Percentiles rank a stretch among this genome's conserved stretches.
These are phyloP conservation scores for Carlito syrichta DNA, from an alignment of 2,113 vertebrate species.

Conservation along the genomic window DNA sequence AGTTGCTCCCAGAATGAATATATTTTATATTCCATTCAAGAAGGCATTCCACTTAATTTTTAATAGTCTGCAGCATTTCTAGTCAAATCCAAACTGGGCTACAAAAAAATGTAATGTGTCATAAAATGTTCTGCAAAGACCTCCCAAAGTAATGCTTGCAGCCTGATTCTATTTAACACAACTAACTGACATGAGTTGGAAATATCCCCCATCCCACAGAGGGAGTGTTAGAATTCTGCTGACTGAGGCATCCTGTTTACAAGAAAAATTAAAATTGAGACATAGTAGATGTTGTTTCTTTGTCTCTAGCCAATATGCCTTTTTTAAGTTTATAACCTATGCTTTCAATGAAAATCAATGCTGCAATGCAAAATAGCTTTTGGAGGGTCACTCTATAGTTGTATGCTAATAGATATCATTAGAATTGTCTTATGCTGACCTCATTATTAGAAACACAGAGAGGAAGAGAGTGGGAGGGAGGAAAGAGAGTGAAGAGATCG, in stretches of 20 bases:
- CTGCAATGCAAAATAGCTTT: background rate
- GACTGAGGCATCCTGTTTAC: background rate
- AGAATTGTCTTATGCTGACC: background rate
- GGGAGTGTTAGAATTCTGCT: background rate
- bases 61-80: slow-evolving; percentile 26
- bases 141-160: background rate
- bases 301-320: background rate
- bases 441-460: background rate
- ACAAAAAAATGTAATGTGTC: background rate
- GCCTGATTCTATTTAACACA: background rate
- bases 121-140: slow-evolving; percentile 31
- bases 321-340: slow-evolving; percentile 22
- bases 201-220: background rate
- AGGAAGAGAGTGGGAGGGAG: background rate
- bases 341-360: slow-evolving; percentile 26
- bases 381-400: background rate
- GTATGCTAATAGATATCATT: background rate
- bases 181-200: background rate
- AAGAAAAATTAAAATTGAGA: background rate
- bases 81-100: slow-evolving; percentile 23
- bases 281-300: background rate
- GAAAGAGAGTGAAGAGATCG: background rate
- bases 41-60: slow-evolving; percentile 38
- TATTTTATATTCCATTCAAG: slow-evolving; percentile 43
- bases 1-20: background rate